Conservation (phyloP, 1,140 invertebrate species). For the Pemphigus obesinymphae region DNA sequence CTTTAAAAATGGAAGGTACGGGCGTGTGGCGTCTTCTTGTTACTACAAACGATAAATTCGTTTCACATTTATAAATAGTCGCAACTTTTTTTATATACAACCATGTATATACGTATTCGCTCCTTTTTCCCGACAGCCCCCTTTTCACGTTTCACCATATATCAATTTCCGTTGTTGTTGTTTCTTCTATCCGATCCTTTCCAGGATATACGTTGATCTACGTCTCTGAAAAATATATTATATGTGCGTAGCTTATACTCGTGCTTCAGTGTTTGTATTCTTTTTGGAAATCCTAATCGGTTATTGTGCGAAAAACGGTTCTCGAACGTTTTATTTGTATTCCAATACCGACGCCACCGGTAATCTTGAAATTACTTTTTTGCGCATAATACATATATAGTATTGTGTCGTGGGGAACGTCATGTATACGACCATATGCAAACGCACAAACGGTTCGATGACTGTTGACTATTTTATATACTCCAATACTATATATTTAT, state of each 20-base stretch:
- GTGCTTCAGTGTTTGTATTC: neutral
- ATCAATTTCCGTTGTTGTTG: too few species aligned
- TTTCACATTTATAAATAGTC: neutral
- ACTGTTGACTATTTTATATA: too few species aligned
- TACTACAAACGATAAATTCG: constrained; percentile 12
- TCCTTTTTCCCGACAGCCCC: neutral
- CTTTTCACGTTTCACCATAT: neutral
- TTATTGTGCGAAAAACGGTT: neutral
- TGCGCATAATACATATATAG: neutral
- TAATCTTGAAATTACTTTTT: neutral
- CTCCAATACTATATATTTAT: neutral
- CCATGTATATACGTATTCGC: too few species aligned
- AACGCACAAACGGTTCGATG: neutral
- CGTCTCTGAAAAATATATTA: neutral
- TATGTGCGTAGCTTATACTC: neutral
- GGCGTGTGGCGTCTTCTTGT: too few species aligned
- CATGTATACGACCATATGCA: neutral
- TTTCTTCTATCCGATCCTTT: neutral
- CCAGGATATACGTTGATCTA: neutral
- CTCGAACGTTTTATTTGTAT: neutral
- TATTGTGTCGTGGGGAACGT: neutral
- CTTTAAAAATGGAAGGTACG: too few species aligned
- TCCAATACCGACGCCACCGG: neutral
- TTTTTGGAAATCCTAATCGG: neutral
- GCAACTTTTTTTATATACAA: too few species aligned